Evolutionary conservation across 2,888 invertebrate genomes (phyloP), one percentile per base, ranked within the genome.

Genomic region (Germaria angustata): DNA sequence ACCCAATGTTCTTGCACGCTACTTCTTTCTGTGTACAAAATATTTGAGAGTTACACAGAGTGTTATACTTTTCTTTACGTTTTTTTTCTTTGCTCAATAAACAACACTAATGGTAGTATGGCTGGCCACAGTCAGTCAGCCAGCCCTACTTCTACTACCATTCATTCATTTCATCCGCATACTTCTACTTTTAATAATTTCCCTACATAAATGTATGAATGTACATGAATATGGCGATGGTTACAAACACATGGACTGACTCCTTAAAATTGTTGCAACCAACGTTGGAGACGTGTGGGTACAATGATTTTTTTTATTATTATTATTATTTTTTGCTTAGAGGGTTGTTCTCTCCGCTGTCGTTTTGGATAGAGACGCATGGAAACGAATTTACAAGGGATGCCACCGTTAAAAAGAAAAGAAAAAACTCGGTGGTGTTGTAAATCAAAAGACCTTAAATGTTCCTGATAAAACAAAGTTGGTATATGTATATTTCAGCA

Each of bases 1-100:
- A 89, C 89, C 88, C 87, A 76, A 87, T 84, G 13, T 59, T 73
- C 66, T 66, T 80, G 85, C 85, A 84, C 85, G 76, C 80, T 77
- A 75, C 76, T 73, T 80, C 72, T 81, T 84, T 82, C 72, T 81
- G 69, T 71, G 78, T 79, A 55, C 80, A 80, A 73, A 66, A 61
- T 68, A 80, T 79, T 51, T 72, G 41, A 80, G 72, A 80, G 41
- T 71, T 63, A 63, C 71, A 69, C 80, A 79, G 63, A 73, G 71
- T 81, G 80, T 83, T 80, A 80, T 80, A 83, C 75, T 71, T 81
- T 66, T 28, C 13, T 63, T 39, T 51, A n/a, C n/a, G 36, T 36
- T 34, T 15, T 51, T 36, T 28, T 57, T 71, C 46, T 69, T 73
- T 59, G 46, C 32, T 61, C 41, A 61, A 53, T 77, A 44, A 59